phyloP scores from a whole-genome alignment of 2,888 invertebrate species.

The Microctonus hyperodae region DNA sequence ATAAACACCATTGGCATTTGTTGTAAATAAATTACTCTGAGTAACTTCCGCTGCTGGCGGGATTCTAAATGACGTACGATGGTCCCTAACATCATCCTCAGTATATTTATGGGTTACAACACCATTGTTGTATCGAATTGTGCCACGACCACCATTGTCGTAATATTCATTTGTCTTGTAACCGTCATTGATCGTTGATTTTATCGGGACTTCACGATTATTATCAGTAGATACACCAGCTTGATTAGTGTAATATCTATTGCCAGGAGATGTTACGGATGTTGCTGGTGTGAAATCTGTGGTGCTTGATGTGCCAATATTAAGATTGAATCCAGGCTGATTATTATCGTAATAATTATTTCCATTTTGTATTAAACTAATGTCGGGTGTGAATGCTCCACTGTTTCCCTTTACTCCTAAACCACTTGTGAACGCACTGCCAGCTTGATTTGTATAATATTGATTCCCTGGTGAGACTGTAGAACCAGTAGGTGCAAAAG shows the following conservation, averaged over 20 bases:
- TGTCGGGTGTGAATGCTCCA: neutral
- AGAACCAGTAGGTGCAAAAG: neutral
- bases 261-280: slow-evolving; percentile 17
- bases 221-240: slow-evolving; percentile 5
- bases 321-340: slow-evolving; percentile 11
- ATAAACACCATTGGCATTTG: slow-evolving; percentile 24
- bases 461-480: slow-evolving; percentile 31
- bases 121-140: slow-evolving; percentile 53
- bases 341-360: neutral
- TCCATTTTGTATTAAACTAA: neutral
- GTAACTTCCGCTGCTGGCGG: slow-evolving; percentile 41
- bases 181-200: slow-evolving; percentile 33
- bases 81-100: slow-evolving; percentile 53
- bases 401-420: neutral
- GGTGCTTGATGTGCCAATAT: neutral
- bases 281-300: slow-evolving; percentile 6
- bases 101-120: slow-evolving; percentile 52
- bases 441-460: slow-evolving; percentile 34
- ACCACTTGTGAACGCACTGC: slow-evolving; percentile 14
- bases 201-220: slow-evolving; percentile 11
- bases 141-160: slow-evolving; percentile 53
- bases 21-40: slow-evolving; percentile 36
- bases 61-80: slow-evolving; percentile 37
- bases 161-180: slow-evolving; percentile 54
- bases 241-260: slow-evolving; percentile 24